A percentile compares a stretch with the other conserved stretches of the same genome.
Conservation (phyloP, 2,113 vertebrate genomes). For the Melierax canorus region DNA sequence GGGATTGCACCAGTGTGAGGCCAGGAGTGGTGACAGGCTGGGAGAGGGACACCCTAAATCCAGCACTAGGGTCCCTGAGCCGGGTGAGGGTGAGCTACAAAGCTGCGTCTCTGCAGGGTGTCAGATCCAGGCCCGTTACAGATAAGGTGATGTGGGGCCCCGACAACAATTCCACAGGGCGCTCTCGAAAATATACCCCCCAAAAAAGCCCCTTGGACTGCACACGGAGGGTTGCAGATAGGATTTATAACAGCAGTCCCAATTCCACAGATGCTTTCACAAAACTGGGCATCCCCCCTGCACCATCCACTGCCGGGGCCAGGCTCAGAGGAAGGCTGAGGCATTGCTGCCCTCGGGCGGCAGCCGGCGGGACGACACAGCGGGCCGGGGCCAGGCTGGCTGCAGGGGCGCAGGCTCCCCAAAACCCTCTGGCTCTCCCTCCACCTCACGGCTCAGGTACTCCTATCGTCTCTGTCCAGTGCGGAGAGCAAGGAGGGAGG, state of each 20-base stretch:
- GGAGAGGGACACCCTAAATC: background rate
- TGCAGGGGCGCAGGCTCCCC: background rate
- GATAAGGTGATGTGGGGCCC: fast-evolving
- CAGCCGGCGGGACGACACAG: background rate
- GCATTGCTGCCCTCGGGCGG: constrained; percentile 19
- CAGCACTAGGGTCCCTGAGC: background rate
- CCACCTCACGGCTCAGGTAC: background rate
- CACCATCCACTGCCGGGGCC: background rate
- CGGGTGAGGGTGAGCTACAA: background rate
- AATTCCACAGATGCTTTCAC: fast-evolving
- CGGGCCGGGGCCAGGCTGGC: fast-evolving
- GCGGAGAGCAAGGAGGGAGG: background rate
- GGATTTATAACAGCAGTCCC: background rate
- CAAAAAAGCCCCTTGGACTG: fast-evolving
- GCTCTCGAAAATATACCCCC: background rate
- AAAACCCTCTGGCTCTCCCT: background rate
- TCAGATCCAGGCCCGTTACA: background rate
- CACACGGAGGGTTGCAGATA: background rate
- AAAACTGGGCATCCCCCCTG: background rate
- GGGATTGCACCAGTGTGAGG: background rate
- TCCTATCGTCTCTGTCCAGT: background rate
- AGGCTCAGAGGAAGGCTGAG: background rate
- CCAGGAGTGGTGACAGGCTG: background rate
- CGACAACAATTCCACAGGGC: fast-evolving
- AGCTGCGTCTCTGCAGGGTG: background rate